Evolutionary conservation across 2,888 invertebrate genomes (phyloP), one percentile per base, ranked within the genome.

Genomic region (Sisyra nigra): DNA sequence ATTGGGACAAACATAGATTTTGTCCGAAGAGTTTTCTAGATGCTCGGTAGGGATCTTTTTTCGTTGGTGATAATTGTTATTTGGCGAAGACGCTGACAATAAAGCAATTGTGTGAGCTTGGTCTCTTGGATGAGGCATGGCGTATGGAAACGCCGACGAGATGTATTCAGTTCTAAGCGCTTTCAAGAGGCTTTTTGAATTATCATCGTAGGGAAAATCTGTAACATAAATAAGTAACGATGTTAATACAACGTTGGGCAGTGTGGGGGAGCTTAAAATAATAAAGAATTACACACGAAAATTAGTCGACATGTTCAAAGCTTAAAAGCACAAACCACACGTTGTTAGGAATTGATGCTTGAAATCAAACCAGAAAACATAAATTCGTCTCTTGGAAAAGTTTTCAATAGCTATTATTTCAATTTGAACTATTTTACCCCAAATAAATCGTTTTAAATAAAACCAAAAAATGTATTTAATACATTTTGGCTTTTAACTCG

Each of bases 1-100:
- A 36, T 50, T 49, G 36, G 49, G 51, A 42, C 57, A 56, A 11
- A 47, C 39, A 47, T 24, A 24, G 3, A 24, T 24, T 24, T 24
- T 24, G 24, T 44, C 39, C 8, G 40, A 18, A 14, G 17, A 19
- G 11, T 15, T 15, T 38, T 19, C 38, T 9, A 19, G 11, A 18
- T 15, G 38, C 8, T 17, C 19, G 3, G 15, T 11, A 2, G 38
- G 4, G 14, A 18, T 38, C 11, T 17, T 38, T 38, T 18, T 19
- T 18, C 18, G 7, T 14, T 34, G 34, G 14, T 34, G 13, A 34
- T 34, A 14, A n/a, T 34, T 14, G 8, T 14, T 34, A 14, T 34
- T 15, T 10, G 11, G n/a, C 9, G 18, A 4, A 7, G 17, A 10
- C 11, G 11, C 38, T 8, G 11, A 11, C 9, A 19, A 18, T 17